These are phyloP conservation scores for Pseudomugil tenellus DNA, from an alignment of 2,797 vertebrate genomes.

Conservation along the genomic window DNA sequence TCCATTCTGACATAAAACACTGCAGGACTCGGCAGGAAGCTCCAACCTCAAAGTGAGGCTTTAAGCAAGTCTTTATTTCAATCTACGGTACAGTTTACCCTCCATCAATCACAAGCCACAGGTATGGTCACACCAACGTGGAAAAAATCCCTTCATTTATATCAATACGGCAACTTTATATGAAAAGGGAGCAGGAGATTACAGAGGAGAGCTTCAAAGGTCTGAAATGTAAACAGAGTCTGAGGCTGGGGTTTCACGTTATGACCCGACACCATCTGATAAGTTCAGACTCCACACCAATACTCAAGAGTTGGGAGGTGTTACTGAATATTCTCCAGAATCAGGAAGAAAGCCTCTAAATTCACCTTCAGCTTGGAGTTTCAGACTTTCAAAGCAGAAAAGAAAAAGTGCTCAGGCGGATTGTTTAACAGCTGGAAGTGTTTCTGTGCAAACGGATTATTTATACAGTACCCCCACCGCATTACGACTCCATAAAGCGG, in stretches of 20 bases:
- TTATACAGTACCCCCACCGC: slow-evolving; percentile 72
- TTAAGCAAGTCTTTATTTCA: slow-evolving; percentile 69
- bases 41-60: slow-evolving; percentile 67
- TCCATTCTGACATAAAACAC: slow-evolving; percentile 56
- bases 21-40: slow-evolving; percentile 46
- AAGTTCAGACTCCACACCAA: slow-evolving; percentile 55
- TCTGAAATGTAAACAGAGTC: slow-evolving; percentile 69
- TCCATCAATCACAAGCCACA: slow-evolving; percentile 72
- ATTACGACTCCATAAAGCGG: slow-evolving; percentile 71
- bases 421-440: slow-evolving; percentile 79
- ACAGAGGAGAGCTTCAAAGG: slow-evolving; percentile 66
- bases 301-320: slow-evolving; percentile 63
- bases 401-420: slow-evolving; percentile 57
- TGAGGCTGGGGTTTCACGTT: slow-evolving; percentile 59
- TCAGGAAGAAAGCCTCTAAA: slow-evolving; percentile 11
- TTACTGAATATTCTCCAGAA: slow-evolving; percentile 59
- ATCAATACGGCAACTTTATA: slow-evolving; percentile 64
- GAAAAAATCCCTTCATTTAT: slow-evolving; percentile 53
- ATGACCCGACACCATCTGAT: slow-evolving; percentile 52
- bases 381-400: slow-evolving; percentile 38
- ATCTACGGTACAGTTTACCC: slow-evolving; percentile 61
- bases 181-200: slow-evolving; percentile 60
- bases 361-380: slow-evolving; percentile 39
- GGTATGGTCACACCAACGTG: slow-evolving; percentile 71
- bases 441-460: slow-evolving; percentile 74